Evolutionary conservation across 2,797 vertebrate species (phyloP).

Genomic region (Pseudopleuronectes americanus): DNA sequence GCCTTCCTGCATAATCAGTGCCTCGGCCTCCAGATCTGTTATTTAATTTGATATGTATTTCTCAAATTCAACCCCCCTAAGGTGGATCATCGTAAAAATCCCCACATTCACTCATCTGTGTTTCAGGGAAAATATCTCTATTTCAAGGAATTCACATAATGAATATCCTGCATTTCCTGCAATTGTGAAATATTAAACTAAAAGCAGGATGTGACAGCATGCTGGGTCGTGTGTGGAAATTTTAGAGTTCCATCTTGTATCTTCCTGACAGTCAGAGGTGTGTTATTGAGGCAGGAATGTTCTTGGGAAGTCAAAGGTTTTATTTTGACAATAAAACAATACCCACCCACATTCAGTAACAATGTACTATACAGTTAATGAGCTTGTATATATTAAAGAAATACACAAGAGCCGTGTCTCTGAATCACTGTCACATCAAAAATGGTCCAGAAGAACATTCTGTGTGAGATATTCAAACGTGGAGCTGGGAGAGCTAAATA

Average conservation of each 20-base stretch:
- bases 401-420: too few species aligned
- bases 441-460: not conserved
- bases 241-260: not conserved
- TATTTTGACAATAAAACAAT: not conserved
- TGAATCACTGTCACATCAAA: too few species aligned
- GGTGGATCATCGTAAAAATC: not conserved
- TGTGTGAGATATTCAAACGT: conserved; percentile 13
- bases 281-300: not conserved
- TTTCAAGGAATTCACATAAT: not conserved
- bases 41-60: not conserved
- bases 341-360: not conserved
- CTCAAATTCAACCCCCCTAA: not conserved
- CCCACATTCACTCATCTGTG: not conserved
- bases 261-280: not conserved
- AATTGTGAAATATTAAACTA: not conserved
- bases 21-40: not conserved
- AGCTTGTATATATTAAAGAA: too few species aligned
- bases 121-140: rapidly evolving
- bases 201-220: conserved; percentile 43
- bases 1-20: not conserved
- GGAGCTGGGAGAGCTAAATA: conserved; percentile 20
- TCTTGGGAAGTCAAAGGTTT: too few species aligned
- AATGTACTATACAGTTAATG: too few species aligned
- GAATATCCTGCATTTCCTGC: not conserved
- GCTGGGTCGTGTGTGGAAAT: conserved; percentile 24